Conservation (phyloP, 2,113 vertebrate species). For the Siphamia tubifer region DNA sequence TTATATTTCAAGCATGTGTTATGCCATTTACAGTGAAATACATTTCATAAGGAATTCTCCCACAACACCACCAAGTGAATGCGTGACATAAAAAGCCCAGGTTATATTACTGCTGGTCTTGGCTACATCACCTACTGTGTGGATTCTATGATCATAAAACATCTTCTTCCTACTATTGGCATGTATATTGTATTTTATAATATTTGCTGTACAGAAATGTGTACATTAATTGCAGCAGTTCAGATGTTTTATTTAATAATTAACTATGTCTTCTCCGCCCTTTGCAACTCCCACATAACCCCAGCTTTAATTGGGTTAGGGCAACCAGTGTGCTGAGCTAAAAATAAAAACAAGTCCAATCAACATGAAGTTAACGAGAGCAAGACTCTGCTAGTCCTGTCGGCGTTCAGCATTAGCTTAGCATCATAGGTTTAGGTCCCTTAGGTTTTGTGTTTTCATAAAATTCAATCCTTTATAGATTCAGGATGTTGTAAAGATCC, state of each 20-base stretch:
- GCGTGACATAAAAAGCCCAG: neutral
- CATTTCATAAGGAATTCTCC: no score
- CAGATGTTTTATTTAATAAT: no score
- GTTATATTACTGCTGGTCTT: neutral
- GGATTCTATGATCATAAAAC: neutral
- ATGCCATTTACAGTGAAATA: no score
- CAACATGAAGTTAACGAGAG: neutral
- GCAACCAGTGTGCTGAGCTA: neutral
- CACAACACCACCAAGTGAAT: neutral
- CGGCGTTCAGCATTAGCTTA: neutral
- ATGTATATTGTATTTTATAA: neutral
- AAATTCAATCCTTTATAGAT: constrained; percentile 17
- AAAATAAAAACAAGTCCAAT: constrained; percentile 1
- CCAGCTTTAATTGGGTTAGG: neutral
- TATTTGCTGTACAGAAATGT: neutral
- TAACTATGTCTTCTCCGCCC: neutral
- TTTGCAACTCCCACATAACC: neutral
- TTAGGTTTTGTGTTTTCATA: constrained; percentile 3
- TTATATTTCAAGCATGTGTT: no score
- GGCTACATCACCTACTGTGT: neutral
- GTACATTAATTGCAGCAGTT: neutral
- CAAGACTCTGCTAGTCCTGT: neutral
- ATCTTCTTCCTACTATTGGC: neutral
- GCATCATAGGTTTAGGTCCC: neutral
- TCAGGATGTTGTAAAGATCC: neutral